Evolutionary conservation across 2,888 invertebrate species (phyloP).

Genomic region (Melangyna quadrimaculata): DNA sequence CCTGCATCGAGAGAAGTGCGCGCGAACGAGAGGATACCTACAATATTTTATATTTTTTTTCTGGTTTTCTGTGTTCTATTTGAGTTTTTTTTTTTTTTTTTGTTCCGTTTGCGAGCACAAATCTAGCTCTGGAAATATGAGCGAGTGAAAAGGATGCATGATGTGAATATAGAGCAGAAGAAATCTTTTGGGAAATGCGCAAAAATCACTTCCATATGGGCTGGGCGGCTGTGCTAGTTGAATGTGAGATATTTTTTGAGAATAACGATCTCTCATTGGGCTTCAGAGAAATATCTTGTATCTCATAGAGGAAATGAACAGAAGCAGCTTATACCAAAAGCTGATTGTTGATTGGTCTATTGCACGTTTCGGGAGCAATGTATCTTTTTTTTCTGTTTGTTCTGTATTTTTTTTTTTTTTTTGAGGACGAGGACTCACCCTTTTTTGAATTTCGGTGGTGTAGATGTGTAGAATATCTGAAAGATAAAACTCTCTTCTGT

Average conservation of each 20-base stretch:
- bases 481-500: conserved; percentile 55
- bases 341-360: conserved; percentile 67
- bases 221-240: conserved; percentile 45
- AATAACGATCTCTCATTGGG: conserved; percentile 70
- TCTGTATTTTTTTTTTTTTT: not conserved
- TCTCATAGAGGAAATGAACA: conserved; percentile 63
- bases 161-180: conserved; percentile 30
- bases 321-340: conserved; percentile 35
- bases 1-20: conserved; percentile 56
- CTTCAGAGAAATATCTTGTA: conserved; percentile 53
- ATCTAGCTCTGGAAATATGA: conserved; percentile 62
- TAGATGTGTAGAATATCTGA: conserved; percentile 44
- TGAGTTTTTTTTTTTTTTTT: conserved; percentile 2
- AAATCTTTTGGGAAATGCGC: conserved; percentile 71
- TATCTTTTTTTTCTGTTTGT: conserved; percentile 52
- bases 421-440: conserved; percentile 45
- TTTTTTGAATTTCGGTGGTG: conserved; percentile 9
- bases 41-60: conserved; percentile 6
- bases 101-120: conserved; percentile 23
- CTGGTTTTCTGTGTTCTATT: conserved; percentile 41
- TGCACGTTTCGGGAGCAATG: conserved; percentile 38
- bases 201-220: conserved; percentile 64
- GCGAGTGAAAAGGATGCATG: conserved; percentile 70
- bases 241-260: conserved; percentile 51
- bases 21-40: conserved; percentile 57